phyloP scores from a whole-genome alignment of 2,888 invertebrate genomes.

The Dione vanillae region DNA sequence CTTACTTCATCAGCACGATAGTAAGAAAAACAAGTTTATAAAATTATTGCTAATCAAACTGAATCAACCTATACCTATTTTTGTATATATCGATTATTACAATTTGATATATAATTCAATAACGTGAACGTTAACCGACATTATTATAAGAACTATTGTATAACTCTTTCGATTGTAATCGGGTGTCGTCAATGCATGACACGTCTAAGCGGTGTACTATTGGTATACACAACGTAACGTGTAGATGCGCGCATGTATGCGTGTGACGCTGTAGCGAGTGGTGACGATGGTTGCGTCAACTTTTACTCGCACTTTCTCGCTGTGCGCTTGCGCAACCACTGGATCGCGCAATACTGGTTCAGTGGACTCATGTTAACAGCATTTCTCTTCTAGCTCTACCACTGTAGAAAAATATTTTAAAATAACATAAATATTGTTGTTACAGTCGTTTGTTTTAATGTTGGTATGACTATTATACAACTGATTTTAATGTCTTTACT shows the following conservation, averaged over 20 bases:
- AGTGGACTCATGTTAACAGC: constrained; percentile 67
- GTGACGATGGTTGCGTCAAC: constrained; percentile 82
- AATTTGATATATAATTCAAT: constrained; percentile 36
- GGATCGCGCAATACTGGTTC: constrained; percentile 72
- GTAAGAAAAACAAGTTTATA: constrained; percentile 20
- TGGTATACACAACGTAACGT: constrained; percentile 43
- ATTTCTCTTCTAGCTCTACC: constrained; percentile 58
- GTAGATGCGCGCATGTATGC: constrained; percentile 44
- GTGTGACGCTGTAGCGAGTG: constrained; percentile 58
- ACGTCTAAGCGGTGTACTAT: constrained; percentile 52
- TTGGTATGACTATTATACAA: not conserved
- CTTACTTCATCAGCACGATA: constrained; percentile 7
- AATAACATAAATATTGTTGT: constrained; percentile 41
- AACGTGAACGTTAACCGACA: constrained; percentile 54
- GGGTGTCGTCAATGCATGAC: constrained; percentile 69
- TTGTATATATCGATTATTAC: not conserved
- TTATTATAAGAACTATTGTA: constrained; percentile 65
- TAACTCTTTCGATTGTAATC: constrained; percentile 72
- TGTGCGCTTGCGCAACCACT: constrained; percentile 78
- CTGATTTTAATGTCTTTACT: not conserved
- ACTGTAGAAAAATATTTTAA: constrained; percentile 30
- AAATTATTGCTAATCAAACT: not conserved
- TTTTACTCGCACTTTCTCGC: constrained; percentile 84
- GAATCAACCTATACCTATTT: not conserved
- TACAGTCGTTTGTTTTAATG: constrained; percentile 33